Evolutionary conservation across 2,888 invertebrate genomes (phyloP).

Genomic region (Caenorhabditis sp.): DNA sequence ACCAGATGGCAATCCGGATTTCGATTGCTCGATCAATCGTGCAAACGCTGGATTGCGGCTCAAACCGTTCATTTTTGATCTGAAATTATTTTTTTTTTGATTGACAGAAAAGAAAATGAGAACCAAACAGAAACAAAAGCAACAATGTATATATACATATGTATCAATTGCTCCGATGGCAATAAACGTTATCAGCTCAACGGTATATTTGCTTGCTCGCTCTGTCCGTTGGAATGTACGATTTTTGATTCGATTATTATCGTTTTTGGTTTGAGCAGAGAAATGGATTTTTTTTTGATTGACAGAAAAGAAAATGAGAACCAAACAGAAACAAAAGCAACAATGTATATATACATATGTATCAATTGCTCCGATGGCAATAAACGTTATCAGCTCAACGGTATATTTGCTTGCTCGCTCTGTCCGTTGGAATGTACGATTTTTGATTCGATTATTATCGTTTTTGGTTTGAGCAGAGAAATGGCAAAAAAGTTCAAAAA

Average conservation of each 20-base stretch:
- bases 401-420: neutral
- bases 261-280: no score
- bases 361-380: neutral
- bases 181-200: neutral
- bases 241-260: neutral
- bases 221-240: neutral
- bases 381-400: neutral
- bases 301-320: neutral
- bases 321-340: neutral
- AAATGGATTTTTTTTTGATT: neutral
- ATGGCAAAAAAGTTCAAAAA: neutral
- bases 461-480: no score
- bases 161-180: neutral
- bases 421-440: neutral
- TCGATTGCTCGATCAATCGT: neutral
- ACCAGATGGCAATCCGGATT: constrained; percentile 15
- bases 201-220: neutral
- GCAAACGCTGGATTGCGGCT: neutral
- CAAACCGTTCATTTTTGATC: neutral
- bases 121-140: neutral
- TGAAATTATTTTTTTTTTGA: neutral
- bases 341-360: neutral
- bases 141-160: neutral
- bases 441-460: neutral
- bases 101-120: neutral